Conservation (phyloP, 2,888 invertebrate genomes). For the Drosophila setosimentum region DNA sequence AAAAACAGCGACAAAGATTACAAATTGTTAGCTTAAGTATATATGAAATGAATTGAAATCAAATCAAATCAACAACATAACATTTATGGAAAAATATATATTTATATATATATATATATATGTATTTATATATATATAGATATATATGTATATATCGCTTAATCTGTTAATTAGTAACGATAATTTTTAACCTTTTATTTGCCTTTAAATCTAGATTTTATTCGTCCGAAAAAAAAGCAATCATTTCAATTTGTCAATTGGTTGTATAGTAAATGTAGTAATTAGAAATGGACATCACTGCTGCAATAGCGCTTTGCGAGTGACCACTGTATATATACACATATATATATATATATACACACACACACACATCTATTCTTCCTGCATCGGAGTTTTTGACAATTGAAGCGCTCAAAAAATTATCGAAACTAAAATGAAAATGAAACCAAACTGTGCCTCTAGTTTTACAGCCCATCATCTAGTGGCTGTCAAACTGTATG, state of each 20-base stretch:
- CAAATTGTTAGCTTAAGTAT: conserved; percentile 30
- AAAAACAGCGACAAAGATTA: background rate
- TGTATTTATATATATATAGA: background rate
- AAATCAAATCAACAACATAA: conserved; percentile 24
- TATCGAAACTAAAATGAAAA: conserved; percentile 21
- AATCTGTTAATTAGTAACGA: background rate
- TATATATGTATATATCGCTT: background rate
- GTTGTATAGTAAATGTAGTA: conserved; percentile 1
- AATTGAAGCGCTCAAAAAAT: conserved; percentile 58
- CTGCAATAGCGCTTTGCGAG: conserved; percentile 1
- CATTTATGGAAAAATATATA: conserved; percentile 1
- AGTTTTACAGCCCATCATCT: conserved; percentile 16
- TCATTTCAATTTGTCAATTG: conserved; percentile 7
- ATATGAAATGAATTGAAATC: conserved; percentile 24
- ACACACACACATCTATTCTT: conserved; percentile 9
- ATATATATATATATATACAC: background rate
- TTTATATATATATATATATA: background rate
- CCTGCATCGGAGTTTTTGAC: conserved; percentile 33
- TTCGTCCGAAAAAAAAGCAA: conserved; percentile 5
- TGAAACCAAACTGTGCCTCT: conserved; percentile 60
- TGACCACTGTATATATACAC: conserved; percentile 4
- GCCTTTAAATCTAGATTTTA: background rate
- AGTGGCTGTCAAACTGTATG: conserved; percentile 36
- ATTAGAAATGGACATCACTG: background rate
- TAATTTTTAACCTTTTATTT: background rate